Evolutionary conservation across 2,797 vertebrate species (phyloP).

Genomic region (Trematomus bernacchii): DNA sequence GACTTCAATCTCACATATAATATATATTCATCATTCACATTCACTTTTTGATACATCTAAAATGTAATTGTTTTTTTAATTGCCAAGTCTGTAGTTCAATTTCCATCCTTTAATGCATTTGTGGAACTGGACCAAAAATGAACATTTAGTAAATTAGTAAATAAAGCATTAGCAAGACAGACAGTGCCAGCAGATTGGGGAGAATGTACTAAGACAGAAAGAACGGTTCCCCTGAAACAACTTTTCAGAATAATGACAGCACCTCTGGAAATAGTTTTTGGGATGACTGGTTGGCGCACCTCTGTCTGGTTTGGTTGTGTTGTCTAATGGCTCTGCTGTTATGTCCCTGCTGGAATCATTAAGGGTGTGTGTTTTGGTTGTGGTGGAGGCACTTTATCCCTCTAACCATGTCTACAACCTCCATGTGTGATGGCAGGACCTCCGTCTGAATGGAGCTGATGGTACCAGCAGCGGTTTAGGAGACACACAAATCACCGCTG

Average conservation of each 20-base stretch:
- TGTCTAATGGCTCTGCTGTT: slow-evolving; percentile 66
- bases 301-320: slow-evolving; percentile 78
- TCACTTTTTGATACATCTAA: neutral
- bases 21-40: no score
- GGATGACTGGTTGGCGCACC: slow-evolving; percentile 78
- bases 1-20: neutral
- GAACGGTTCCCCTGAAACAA: neutral
- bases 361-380: slow-evolving; percentile 11
- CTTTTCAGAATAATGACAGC: slow-evolving; percentile 71
- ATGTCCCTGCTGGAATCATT: slow-evolving; percentile 67
- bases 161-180: neutral
- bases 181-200: slow-evolving; percentile 1
- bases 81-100: neutral
- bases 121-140: neutral
- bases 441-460: slow-evolving; percentile 71
- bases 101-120: neutral
- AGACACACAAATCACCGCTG: slow-evolving; percentile 82
- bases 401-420: slow-evolving; percentile 71
- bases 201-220: neutral
- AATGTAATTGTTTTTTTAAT: neutral
- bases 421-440: slow-evolving; percentile 58
- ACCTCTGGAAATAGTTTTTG: slow-evolving; percentile 68
- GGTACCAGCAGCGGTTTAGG: slow-evolving; percentile 75
- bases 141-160: neutral
- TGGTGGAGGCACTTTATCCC: slow-evolving; percentile 16